phyloP scores from a whole-genome alignment of 2,797 vertebrate genomes.

The Glossophaga mutica region DNA sequence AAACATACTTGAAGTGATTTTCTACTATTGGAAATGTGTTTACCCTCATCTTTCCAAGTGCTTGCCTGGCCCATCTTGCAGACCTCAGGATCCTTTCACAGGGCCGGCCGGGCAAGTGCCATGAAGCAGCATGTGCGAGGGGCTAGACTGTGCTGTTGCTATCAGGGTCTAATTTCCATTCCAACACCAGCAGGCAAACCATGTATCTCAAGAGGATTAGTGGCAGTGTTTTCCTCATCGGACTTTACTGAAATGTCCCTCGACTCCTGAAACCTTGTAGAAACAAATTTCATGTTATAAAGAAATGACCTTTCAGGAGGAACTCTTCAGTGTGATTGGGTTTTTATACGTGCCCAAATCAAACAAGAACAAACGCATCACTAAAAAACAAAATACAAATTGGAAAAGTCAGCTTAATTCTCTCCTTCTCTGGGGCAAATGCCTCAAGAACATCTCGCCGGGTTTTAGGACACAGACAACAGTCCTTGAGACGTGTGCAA shows the following conservation, averaged over 20 bases:
- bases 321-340: background rate
- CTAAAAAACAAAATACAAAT: background rate
- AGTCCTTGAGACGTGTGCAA: background rate
- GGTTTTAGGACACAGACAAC: background rate
- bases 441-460: background rate
- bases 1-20: background rate
- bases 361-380: background rate
- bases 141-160: no score
- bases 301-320: constrained; percentile 35
- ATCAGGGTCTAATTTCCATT: background rate
- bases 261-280: background rate
- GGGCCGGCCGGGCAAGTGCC: background rate
- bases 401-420: background rate
- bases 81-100: background rate
- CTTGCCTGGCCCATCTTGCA: background rate
- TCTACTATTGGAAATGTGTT: background rate
- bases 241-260: background rate
- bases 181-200: background rate
- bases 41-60: background rate
- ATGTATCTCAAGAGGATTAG: background rate
- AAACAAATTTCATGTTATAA: constrained; percentile 33
- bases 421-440: background rate
- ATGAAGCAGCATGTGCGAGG: rapidly evolving
- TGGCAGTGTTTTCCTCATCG: background rate
- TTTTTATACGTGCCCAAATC: constrained; percentile 33